phyloP scores from a whole-genome alignment of 2,888 invertebrate species.

The Orthosia cruda region DNA sequence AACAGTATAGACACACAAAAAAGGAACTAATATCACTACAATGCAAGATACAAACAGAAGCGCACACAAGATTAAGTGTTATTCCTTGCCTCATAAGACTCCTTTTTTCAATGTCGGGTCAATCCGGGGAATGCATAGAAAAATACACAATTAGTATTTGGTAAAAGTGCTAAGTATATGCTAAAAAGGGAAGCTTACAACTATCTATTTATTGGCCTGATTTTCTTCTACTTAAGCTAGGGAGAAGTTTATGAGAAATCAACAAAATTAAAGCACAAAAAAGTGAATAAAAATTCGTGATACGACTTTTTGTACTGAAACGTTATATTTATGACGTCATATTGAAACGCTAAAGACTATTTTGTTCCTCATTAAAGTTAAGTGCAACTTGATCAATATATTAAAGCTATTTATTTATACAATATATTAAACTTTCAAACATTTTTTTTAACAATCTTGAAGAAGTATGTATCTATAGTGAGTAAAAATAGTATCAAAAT shows the following conservation, averaged over 20 bases:
- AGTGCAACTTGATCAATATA: too few species aligned
- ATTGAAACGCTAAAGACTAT: not conserved
- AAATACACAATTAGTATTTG: conserved; percentile 84
- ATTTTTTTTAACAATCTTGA: too few species aligned
- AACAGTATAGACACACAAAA: conserved; percentile 61
- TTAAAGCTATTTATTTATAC: too few species aligned
- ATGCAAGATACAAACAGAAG: conserved; percentile 68
- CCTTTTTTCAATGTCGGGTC: conserved; percentile 86
- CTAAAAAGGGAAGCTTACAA: not conserved
- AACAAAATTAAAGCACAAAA: too few species aligned
- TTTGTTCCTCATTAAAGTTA: not conserved
- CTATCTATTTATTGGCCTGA: not conserved
- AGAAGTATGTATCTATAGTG: too few species aligned
- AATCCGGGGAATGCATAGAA: conserved; percentile 81
- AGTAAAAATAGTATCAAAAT: too few species aligned
- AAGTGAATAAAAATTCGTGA: not conserved
- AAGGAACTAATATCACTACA: conserved; percentile 48
- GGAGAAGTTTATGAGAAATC: not conserved
- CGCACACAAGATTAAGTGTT: conserved; percentile 70
- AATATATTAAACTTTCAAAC: too few species aligned
- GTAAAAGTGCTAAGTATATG: conserved; percentile 11
- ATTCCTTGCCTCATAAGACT: conserved; percentile 94
- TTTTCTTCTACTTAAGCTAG: not conserved
- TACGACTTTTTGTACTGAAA: not conserved
- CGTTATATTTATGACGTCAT: too few species aligned